Conservation (phyloP, 2,888 invertebrate genomes). For the Zootermopsis nevadensis region DNA sequence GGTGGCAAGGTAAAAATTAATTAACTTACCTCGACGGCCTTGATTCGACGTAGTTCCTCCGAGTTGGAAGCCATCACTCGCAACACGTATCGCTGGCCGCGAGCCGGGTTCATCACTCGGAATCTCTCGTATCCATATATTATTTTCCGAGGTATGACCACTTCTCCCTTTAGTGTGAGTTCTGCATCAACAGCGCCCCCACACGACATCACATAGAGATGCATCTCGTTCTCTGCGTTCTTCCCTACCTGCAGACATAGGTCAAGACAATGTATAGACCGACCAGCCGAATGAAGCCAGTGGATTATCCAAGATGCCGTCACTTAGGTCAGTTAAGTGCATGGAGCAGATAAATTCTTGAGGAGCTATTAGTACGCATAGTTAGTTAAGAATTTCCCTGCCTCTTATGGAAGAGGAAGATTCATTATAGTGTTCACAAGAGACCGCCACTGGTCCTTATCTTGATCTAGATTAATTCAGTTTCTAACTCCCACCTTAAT, state of each 20-base stretch:
- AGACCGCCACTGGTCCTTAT: too few species aligned
- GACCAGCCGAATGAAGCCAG: too few species aligned
- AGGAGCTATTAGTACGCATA: too few species aligned
- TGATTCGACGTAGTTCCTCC: slow-evolving; percentile 65
- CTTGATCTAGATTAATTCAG: too few species aligned
- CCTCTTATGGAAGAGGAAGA: too few species aligned
- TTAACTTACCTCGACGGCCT: slow-evolving; percentile 65
- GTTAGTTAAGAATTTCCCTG: too few species aligned
- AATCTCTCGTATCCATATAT: slow-evolving; percentile 66
- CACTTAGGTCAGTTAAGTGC: too few species aligned
- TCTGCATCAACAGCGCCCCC: slow-evolving; percentile 67
- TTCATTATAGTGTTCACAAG: too few species aligned
- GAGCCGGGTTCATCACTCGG: slow-evolving; percentile 60
- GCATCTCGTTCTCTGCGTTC: slow-evolving; percentile 51
- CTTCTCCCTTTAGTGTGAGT: slow-evolving; percentile 55
- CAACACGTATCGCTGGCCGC: slow-evolving; percentile 66
- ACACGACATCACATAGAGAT: slow-evolving; percentile 68
- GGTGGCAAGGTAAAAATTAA: neutral
- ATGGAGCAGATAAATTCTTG: too few species aligned
- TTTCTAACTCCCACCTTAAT: too few species aligned
- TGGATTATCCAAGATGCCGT: too few species aligned
- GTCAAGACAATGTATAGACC: too few species aligned
- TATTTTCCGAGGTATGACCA: slow-evolving; percentile 60
- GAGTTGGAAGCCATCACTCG: slow-evolving; percentile 66
- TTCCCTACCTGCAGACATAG: slow-evolving; percentile 42